Evolutionary conservation across 2,888 invertebrate genomes (phyloP).

Genomic region (Isoperla grammatica): DNA sequence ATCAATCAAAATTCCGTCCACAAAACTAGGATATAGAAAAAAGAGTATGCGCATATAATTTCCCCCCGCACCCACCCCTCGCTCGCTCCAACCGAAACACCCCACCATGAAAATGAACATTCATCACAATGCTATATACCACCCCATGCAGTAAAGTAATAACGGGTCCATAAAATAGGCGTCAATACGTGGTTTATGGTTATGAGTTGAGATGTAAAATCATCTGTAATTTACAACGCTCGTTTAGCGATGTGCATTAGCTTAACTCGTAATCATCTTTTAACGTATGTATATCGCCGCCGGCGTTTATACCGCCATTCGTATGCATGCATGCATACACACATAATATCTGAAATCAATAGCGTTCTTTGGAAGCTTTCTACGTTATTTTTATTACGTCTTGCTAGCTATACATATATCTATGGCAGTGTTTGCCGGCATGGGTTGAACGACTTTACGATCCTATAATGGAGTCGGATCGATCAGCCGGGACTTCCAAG

Average conservation of each 20-base stretch:
- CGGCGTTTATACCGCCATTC: too few relatives aligned
- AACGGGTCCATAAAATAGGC: conserved; percentile 1
- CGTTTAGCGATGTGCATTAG: too few relatives aligned
- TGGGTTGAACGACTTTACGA: not conserved
- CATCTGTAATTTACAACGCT: conserved; percentile 3
- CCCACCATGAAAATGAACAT: not conserved
- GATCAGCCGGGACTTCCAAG: not conserved
- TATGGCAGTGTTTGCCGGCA: not conserved
- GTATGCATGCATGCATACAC: too few relatives aligned
- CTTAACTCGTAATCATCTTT: conserved; percentile 6
- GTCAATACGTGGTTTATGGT: conserved; percentile 5
- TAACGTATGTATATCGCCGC: not conserved
- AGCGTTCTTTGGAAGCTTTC: not conserved
- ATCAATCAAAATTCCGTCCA: conserved; percentile 9
- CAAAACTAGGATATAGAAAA: not conserved
- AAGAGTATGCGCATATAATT: conserved; percentile 1
- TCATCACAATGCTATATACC: not conserved
- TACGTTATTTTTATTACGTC: too few relatives aligned
- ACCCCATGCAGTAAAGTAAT: conserved; percentile 5
- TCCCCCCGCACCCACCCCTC: too few relatives aligned
- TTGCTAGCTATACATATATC: not conserved
- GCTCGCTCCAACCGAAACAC: too few relatives aligned
- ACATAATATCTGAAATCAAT: conserved; percentile 5
- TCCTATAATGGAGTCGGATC: not conserved
- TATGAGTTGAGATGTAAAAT: not conserved